phyloP scores from a whole-genome alignment of 2,113 vertebrate genomes.

The Crotalus helleri region DNA sequence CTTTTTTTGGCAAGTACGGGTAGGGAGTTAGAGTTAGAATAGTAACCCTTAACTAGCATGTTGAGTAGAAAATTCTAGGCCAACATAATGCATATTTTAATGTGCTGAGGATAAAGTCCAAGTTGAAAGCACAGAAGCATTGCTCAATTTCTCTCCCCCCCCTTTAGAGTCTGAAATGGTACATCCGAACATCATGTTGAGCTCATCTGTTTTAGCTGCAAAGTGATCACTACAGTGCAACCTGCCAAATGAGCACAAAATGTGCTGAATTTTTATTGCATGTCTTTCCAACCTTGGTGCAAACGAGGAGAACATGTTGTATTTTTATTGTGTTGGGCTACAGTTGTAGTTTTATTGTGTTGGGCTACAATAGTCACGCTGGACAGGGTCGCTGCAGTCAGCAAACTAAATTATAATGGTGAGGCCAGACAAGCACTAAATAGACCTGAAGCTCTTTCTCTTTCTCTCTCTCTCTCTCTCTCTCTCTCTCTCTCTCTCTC shows the following conservation, averaged over 20 bases:
- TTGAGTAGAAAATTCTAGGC: no score
- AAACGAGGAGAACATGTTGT: neutral
- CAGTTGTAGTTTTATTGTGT: neutral
- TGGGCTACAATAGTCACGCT: neutral
- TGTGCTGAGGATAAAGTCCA: neutral
- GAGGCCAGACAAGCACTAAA: neutral
- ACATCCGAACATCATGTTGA: neutral
- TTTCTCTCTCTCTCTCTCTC: no score
- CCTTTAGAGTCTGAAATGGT: neutral
- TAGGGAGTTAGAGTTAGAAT: neutral
- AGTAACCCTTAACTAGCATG: neutral
- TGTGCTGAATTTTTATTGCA: neutral
- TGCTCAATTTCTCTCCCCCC: neutral
- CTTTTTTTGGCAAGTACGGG: no score
- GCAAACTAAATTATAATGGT: neutral
- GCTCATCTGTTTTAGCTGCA: neutral
- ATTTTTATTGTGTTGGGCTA: neutral
- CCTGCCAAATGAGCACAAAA: neutral
- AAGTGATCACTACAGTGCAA: neutral
- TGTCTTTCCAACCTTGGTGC: neutral
- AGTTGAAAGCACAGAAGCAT: neutral
- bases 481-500: no score
- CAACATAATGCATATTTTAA: neutral
- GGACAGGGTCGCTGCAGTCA: neutral
- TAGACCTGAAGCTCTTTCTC: neutral